Percentiles rank a stretch among this genome's conserved stretches.
Conservation (phyloP, 2,888 invertebrate species). For the Yponomeuta plumbellus region DNA sequence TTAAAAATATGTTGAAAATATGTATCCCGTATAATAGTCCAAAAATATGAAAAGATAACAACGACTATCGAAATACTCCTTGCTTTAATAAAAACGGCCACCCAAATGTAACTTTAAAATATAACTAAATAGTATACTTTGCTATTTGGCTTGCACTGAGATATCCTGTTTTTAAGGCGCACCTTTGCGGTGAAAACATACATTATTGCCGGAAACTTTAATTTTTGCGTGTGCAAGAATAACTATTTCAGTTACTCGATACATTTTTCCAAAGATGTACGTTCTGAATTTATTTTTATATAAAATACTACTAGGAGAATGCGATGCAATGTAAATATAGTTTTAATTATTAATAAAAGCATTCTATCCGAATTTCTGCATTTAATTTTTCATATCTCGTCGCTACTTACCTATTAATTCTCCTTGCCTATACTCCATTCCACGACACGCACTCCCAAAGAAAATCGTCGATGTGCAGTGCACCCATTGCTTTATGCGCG, state of each 20-base stretch:
- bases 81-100: not conserved
- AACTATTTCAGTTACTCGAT: constrained; percentile 29
- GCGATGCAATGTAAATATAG: constrained; percentile 51
- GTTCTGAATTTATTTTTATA: constrained; percentile 51
- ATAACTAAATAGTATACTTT: not conserved
- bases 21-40: not conserved
- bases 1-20: not conserved
- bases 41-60: not conserved
- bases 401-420: not conserved
- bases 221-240: constrained; percentile 10
- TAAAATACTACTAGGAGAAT: constrained; percentile 34
- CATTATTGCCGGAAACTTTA: not conserved
- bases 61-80: not conserved
- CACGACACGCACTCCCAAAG: too few species aligned
- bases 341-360: constrained; percentile 25
- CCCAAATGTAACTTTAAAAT: not conserved
- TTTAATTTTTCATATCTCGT: not conserved
- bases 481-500: too few species aligned
- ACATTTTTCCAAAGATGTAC: constrained; percentile 52
- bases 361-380: not conserved
- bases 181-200: not conserved
- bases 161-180: not conserved
- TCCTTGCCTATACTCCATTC: too few species aligned
- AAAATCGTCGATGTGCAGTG: too few species aligned
- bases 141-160: constrained; percentile 1